Percentiles rank a stretch among this genome's conserved stretches.
phyloP scores from a whole-genome alignment of 2,797 vertebrate species.

The Balearica regulorum region DNA sequence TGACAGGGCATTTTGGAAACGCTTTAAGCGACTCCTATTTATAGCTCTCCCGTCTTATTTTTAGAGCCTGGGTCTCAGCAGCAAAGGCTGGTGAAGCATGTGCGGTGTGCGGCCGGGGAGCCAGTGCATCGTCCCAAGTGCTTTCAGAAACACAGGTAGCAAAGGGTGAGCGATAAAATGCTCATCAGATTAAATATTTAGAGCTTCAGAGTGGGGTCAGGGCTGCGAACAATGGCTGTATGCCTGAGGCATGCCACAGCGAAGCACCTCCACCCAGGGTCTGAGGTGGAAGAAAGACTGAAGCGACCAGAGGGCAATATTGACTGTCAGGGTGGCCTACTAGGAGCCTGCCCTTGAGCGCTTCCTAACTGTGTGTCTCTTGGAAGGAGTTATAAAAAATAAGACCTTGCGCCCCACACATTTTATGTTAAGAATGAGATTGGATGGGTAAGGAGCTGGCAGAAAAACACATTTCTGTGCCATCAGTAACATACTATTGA shows the following conservation, averaged over 20 bases:
- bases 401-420: too few relatives aligned
- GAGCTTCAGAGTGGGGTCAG: neutral
- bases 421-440: neutral
- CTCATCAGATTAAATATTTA: too few relatives aligned
- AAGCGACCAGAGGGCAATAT: fast-evolving
- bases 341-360: fast-evolving
- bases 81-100: neutral
- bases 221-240: neutral
- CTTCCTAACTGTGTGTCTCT: fast-evolving
- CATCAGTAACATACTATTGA: neutral
- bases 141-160: neutral
- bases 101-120: neutral
- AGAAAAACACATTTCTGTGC: neutral
- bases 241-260: neutral
- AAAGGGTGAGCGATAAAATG: fast-evolving
- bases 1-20: neutral
- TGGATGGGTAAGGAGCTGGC: neutral
- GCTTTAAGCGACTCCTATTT: neutral
- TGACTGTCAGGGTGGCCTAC: fast-evolving
- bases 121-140: neutral
- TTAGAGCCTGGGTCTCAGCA: neutral
- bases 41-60: neutral
- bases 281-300: neutral
- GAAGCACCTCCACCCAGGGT: fast-evolving
- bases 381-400: neutral